Evolutionary conservation across 1,140 invertebrate genomes (phyloP).

Genomic region (Drosophila persimilis): DNA sequence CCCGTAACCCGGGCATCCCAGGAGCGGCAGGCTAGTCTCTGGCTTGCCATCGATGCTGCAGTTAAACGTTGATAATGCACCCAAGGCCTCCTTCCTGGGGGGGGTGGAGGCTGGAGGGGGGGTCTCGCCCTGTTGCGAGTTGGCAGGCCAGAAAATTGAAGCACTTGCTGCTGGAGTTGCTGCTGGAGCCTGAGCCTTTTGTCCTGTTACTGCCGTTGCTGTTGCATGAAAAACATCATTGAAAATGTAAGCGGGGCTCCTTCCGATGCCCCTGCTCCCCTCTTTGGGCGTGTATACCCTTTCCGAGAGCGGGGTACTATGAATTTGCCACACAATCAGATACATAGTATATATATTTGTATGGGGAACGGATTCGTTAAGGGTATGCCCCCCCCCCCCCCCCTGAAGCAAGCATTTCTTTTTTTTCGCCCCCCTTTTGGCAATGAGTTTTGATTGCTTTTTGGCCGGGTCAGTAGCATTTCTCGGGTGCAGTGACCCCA

Average conservation of each 20-base stretch:
- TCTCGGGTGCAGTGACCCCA: conserved; percentile 75
- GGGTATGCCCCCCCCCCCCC: too few relatives aligned
- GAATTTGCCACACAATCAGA: background rate
- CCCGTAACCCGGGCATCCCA: conserved; percentile 12
- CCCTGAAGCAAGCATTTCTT: background rate
- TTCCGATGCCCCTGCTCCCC: background rate
- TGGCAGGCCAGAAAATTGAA: conserved; percentile 78
- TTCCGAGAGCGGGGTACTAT: too few relatives aligned
- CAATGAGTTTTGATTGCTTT: conserved; percentile 80
- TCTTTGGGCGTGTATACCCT: too few relatives aligned
- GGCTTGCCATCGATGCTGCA: conserved; percentile 62
- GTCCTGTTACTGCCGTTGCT: conserved; percentile 32
- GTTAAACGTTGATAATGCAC: conserved; percentile 76
- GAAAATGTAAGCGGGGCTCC: conserved; percentile 53
- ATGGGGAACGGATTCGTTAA: too few relatives aligned
- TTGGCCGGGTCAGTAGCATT: conserved; percentile 64
- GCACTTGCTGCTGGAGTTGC: conserved; percentile 53
- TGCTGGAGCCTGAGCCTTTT: conserved; percentile 30
- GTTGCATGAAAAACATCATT: conserved; percentile 55
- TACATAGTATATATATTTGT: too few relatives aligned
- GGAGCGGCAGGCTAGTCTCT: background rate
- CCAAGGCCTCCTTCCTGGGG: conserved; percentile 29
- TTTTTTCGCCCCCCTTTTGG: conserved; percentile 62
- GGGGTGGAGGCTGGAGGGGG: too few relatives aligned
- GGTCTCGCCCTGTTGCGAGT: conserved; percentile 38